These are phyloP conservation scores for Pangasius mekongensis DNA, from an alignment of 2,797 vertebrate species.

Conservation along the genomic window DNA sequence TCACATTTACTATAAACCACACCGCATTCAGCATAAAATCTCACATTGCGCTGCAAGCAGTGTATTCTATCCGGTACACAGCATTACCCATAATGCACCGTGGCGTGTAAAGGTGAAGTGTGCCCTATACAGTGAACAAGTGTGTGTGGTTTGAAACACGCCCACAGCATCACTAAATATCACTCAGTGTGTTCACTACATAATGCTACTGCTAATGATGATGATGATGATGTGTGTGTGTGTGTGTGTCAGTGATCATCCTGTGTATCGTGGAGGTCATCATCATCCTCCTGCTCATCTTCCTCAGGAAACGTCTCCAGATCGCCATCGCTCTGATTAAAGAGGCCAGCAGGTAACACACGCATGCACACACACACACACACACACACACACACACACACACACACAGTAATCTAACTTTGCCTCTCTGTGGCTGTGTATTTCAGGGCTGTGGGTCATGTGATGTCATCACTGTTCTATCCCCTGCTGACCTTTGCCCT, in stretches of 20 bases:
- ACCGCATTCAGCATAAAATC: not conserved
- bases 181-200: not conserved
- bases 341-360: slow-evolving; percentile 88
- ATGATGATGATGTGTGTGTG: not conserved
- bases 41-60: not conserved
- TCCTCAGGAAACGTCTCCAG: slow-evolving; percentile 91
- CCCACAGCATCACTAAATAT: not conserved
- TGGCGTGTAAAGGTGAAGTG: not conserved
- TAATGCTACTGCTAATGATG: not conserved
- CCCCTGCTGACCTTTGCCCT: slow-evolving; percentile 90
- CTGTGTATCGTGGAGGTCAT: slow-evolving; percentile 85
- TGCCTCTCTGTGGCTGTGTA: not conserved
- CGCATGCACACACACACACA: not conserved
- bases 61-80: not conserved
- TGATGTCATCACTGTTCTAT: slow-evolving; percentile 91
- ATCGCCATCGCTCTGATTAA: slow-evolving; percentile 94
- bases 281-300: slow-evolving; percentile 90
- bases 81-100: not conserved
- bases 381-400: slow-evolving; percentile 17
- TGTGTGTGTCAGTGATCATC: slow-evolving; percentile 85
- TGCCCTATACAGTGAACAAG: not conserved
- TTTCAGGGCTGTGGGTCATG: slow-evolving; percentile 84
- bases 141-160: not conserved
- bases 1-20: not conserved
- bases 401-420: not conserved